A percentile compares a stretch with the other conserved stretches of the same genome.
Conservation (phyloP, 2,113 vertebrate genomes). For the Oceanites oceanicus region DNA sequence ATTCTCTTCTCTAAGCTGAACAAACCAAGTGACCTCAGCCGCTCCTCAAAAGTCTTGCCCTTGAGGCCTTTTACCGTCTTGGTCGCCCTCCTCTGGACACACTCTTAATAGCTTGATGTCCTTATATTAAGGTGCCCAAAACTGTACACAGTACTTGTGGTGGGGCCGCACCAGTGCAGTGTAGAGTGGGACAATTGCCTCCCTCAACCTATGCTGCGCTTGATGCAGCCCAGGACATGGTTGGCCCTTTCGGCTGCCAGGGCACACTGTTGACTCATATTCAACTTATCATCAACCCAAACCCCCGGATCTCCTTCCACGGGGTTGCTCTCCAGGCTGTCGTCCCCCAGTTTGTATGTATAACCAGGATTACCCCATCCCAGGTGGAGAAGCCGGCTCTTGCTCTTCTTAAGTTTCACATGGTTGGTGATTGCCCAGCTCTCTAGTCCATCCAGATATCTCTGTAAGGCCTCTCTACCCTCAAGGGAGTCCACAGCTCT, state of each 20-base stretch:
- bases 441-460: neutral
- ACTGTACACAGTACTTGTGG: neutral
- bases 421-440: neutral
- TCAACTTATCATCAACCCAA: neutral
- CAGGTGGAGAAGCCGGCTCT: neutral
- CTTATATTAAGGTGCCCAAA: neutral
- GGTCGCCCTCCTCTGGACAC: neutral
- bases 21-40: neutral
- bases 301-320: neutral
- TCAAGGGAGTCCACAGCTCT: neutral
- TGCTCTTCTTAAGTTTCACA: neutral
- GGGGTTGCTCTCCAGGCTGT: neutral
- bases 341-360: rapidly evolving
- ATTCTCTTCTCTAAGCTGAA: neutral
- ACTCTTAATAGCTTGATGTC: neutral
- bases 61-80: neutral
- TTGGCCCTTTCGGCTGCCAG: neutral
- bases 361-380: neutral
- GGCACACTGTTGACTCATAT: neutral
- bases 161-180: neutral
- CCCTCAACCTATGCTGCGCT: neutral
- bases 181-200: neutral
- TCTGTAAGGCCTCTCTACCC: neutral
- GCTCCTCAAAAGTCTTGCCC: rapidly evolving
- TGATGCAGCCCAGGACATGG: neutral